A percentile compares a stretch with the other conserved stretches of the same genome.
These are phyloP conservation scores for Channallabes apus DNA, from an alignment of 2,797 vertebrate species.

Conservation along the genomic window DNA sequence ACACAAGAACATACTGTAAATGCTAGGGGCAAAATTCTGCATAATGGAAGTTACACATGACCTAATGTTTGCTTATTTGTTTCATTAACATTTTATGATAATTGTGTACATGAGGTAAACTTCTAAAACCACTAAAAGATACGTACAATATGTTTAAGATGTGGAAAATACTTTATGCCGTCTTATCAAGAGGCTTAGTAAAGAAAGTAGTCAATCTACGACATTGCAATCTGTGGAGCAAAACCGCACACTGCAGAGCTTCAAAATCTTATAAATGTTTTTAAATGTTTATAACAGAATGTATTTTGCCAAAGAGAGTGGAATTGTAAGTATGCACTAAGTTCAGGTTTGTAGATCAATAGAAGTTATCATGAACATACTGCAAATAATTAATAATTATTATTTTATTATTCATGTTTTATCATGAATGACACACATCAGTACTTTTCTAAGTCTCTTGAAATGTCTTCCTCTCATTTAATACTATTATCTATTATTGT, in stretches of 20 bases:
- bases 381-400: no score
- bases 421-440: no score
- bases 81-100: neutral
- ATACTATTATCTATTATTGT: no score
- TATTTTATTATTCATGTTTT: no score
- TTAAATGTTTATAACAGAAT: constrained; percentile 49
- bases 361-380: no score
- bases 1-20: constrained; percentile 25
- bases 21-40: neutral
- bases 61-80: neutral
- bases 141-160: neutral
- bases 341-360: neutral
- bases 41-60: neutral
- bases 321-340: constrained; percentile 35
- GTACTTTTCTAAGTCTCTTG: no score
- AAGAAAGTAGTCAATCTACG: neutral
- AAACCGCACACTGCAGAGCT: neutral
- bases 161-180: neutral
- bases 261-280: constrained; percentile 6
- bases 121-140: neutral
- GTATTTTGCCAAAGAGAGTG: constrained; percentile 45
- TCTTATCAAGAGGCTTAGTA: neutral
- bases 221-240: neutral
- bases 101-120: neutral
- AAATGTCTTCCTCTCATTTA: no score